A percentile compares a stretch with the other conserved stretches of the same genome.
These are phyloP conservation scores for Girardia tigrina DNA, from an alignment of 2,888 invertebrate genomes.

Conservation along the genomic window DNA sequence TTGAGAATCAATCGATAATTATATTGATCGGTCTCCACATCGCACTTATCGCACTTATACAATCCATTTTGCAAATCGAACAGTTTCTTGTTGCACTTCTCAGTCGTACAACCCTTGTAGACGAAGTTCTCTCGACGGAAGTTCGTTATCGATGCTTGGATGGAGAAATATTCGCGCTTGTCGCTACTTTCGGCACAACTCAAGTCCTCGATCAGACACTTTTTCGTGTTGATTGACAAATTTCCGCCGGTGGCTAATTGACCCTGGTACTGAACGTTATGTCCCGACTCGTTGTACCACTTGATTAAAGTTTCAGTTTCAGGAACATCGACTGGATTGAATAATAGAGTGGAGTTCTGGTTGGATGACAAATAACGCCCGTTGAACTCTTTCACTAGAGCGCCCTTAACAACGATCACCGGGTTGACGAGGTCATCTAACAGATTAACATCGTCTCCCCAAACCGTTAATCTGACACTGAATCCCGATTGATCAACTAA, in stretches of 20 bases:
- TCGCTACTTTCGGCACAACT: conserved; percentile 59
- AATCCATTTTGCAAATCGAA: conserved; percentile 71
- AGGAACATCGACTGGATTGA: conserved; percentile 52
- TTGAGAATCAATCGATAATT: conserved; percentile 69
- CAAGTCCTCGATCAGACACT: conserved; percentile 53
- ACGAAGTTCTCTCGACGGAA: conserved; percentile 68
- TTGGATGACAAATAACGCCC: conserved; percentile 13
- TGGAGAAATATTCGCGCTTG: conserved; percentile 67
- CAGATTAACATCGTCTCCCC: conserved; percentile 59
- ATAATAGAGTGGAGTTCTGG: background rate
- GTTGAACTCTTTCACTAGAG: conserved; percentile 69
- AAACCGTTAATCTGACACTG: conserved; percentile 67
- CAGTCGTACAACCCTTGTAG: conserved; percentile 77
- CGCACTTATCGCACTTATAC: conserved; percentile 87
- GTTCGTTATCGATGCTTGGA: conserved; percentile 62
- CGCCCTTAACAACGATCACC: conserved; percentile 71
- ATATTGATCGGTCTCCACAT: conserved; percentile 66
- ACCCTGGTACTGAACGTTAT: conserved; percentile 44
- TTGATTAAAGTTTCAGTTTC: conserved; percentile 71
- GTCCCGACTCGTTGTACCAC: conserved; percentile 67
- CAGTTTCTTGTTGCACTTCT: conserved; percentile 84
- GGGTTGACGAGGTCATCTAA: conserved; percentile 60
- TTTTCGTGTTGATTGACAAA: background rate
- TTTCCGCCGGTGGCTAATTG: conserved; percentile 42
- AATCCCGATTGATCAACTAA: conserved; percentile 71